Conservation (phyloP, 2,113 vertebrate genomes). For the Pedetes capensis region DNA sequence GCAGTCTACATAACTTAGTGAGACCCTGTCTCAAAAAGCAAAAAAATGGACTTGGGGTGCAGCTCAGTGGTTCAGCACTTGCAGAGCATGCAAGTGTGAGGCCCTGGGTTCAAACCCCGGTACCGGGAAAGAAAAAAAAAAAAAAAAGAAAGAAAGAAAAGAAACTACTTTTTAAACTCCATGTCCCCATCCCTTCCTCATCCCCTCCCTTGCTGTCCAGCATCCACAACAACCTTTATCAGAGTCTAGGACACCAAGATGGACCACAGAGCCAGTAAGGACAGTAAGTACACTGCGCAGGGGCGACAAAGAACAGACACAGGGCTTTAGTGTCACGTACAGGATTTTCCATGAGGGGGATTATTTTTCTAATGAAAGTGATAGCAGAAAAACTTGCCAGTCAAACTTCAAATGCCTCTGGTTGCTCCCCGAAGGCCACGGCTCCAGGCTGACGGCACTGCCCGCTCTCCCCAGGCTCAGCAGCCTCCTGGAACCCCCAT, state of each 20-base stretch:
- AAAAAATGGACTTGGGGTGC: too few species aligned
- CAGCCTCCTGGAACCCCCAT: not conserved
- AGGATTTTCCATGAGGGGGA: not conserved
- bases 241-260: fast-evolving
- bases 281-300: fast-evolving
- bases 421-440: too few species aligned
- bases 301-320: not conserved
- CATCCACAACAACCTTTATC: fast-evolving
- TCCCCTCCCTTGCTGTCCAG: fast-evolving
- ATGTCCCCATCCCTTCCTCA: fast-evolving
- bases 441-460: not conserved
- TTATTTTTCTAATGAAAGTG: not conserved
- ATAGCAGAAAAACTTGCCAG: not conserved
- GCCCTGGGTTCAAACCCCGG: too few species aligned
- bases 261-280: fast-evolving
- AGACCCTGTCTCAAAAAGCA: too few species aligned
- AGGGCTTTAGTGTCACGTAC: fast-evolving
- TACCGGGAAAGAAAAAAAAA: too few species aligned
- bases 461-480: not conserved
- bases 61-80: too few species aligned
- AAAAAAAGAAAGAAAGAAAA: too few species aligned
- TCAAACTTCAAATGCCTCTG: not conserved
- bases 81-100: too few species aligned
- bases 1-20: too few species aligned
- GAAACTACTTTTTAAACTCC: not conserved